Evolutionary conservation across 2,888 invertebrate species (phyloP), one percentile per base, ranked within the genome.

Genomic region (Siphlonurus alternatus): DNA sequence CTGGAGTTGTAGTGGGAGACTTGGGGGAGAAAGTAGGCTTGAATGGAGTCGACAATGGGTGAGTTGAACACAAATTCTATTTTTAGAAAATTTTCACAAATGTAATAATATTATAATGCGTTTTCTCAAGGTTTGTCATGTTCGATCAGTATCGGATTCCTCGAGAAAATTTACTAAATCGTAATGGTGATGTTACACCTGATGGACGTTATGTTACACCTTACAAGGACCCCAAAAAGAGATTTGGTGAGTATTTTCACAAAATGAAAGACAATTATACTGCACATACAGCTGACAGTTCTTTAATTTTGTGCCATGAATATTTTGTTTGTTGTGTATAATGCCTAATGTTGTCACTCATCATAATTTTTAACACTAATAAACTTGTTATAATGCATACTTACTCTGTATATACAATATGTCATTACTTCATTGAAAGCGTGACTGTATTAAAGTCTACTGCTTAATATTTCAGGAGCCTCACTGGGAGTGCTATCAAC

Each of bases 31-130:
- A 97, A 77, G 80, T 91, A 56, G 95, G 91, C 0, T 80, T 93
- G 7, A 93, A 96, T 75, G 95, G 93, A 1, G 76, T 96, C 54
- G 97, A 97, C 74, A 97, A 97, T 78, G 97, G 97, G 89, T 90
- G 72, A 73, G 69, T 56, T 54, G 2, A 3, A 24, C 20, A n/a
- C 25, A 23, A 10, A 38, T 10, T 38, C 5, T 38, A 38, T 38
- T 10, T 38, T 10, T 38, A 38, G 5, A 38, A 10, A 38, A 38
- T 38, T 10, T 38, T 10, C 15, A 38, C 15, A 38, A 24, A 19
- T 38, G n/a, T 5, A 65, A 3, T 54, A 63, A 25, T 53, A 15
- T 53, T 61, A 60, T 61, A 18, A 25, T 66, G 56, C 10, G 71
- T 68, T 66, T 70, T 61, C 77, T 78, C 1, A 74, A 88, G 89